Percentiles rank a stretch among this genome's conserved stretches.
Conservation (phyloP, 2,797 vertebrate species). For the Caiman crocodilus region DNA sequence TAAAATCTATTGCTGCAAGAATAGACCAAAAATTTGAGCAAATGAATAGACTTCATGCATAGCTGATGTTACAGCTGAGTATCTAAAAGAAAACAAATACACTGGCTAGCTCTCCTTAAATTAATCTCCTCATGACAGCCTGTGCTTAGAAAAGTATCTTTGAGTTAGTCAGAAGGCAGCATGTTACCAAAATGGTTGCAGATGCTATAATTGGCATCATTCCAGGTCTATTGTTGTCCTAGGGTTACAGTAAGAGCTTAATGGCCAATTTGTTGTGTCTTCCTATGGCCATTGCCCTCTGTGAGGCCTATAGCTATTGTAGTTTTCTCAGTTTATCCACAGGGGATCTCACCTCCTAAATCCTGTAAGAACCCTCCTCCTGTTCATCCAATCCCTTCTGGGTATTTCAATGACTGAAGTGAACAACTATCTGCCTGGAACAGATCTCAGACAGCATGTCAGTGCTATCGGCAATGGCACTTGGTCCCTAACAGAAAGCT, state of each 20-base stretch:
- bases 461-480: fast-evolving
- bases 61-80: constrained; percentile 22
- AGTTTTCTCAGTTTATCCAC: constrained; percentile 22
- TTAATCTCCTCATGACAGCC: not conserved
- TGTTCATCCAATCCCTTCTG: constrained; percentile 2
- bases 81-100: constrained; percentile 40
- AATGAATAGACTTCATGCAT: constrained; percentile 15
- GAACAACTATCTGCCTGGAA: constrained; percentile 2
- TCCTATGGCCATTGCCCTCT: not conserved
- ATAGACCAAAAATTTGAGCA: constrained; percentile 1
- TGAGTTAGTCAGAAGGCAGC: not conserved
- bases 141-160: not conserved
- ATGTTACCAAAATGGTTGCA: constrained; percentile 6
- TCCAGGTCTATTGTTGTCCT: not conserved
- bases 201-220: constrained; percentile 31
- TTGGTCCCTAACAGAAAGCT: not conserved
- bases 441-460: constrained; percentile 12
- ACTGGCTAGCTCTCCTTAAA: not conserved
- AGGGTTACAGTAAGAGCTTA: constrained; percentile 8
- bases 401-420: constrained; percentile 10
- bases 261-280: constrained; percentile 12
- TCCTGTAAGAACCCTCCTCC: constrained; percentile 2
- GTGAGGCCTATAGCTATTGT: not conserved
- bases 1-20: constrained; percentile 43
- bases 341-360: constrained; percentile 4